Base-by-base conservation (phyloP, 2,888 invertebrate genomes). In the Molorchus minor region DNA sequence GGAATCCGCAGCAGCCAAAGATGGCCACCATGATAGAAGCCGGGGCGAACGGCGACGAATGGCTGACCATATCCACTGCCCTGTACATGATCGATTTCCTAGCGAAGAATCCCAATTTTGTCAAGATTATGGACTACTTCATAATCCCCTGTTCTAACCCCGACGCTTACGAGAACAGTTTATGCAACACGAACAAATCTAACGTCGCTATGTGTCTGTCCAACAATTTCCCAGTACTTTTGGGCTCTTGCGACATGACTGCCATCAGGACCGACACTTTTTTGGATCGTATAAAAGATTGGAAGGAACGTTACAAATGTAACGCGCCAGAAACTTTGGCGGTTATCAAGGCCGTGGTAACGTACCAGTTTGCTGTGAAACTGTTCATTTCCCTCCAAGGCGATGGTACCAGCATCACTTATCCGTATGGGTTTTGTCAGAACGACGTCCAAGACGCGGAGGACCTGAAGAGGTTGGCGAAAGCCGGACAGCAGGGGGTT, bases 131-230 rank as follows among this genome's bases (percentile, higher is more conserved):
- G 61, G 70, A 73, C 33, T 74, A 67, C 21, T 59, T 61, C 13
- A 71, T 74, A n/a, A 55, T 71, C n/a, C 74, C 74, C 1, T 73
- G 72, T 41, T 58, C 64, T 13, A 74, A 74, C 54, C 74, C 74
- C 1, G 74, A 74, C 44, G 71, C 67, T 0, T 74, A 74, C 35
- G 68, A 71, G 10, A 56, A 45, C 40, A 57, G 16, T n/a, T 19
- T 64, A 5, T 46, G 45, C 12, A 49, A 49, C 3, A 41, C 46
- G 35, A 8, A 17, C 2, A 53, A 19, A 30, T 2, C 33, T 10
- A 41, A 36, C 20, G 3, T 45, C 30, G n/a, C 46, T 1, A 58
- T 60, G 38, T 49, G 68, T 46, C 56, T 71, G 20, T 56, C 56
- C 16, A 51, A 56, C 13, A 72, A 68, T 35, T 70, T 64, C 49